Percentiles rank a stretch among this genome's conserved stretches.
phyloP scores from a whole-genome alignment of 2,113 vertebrate species.

The Pholis gunnellus region DNA sequence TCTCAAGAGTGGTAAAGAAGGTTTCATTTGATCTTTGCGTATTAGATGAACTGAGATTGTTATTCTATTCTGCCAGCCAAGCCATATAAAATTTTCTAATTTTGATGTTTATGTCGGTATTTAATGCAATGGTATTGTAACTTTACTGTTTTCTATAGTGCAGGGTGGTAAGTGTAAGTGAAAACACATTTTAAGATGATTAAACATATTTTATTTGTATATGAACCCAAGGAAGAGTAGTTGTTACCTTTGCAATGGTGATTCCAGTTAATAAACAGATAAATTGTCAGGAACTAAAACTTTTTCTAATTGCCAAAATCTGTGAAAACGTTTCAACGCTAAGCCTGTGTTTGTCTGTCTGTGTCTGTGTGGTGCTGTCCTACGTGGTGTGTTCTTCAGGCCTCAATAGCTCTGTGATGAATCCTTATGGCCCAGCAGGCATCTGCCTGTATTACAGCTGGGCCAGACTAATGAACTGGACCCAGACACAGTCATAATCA shows the following conservation, averaged over 20 bases:
- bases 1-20: background rate
- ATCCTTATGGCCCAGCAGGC: constrained; percentile 77
- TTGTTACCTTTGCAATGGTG: background rate
- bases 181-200: background rate
- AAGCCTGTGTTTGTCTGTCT: constrained; percentile 42
- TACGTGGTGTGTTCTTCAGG: constrained; percentile 78
- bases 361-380: constrained; percentile 28
- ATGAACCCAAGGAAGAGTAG: background rate
- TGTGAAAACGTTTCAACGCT: background rate
- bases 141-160: background rate
- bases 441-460: constrained; percentile 80
- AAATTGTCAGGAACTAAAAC: background rate
- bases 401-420: constrained; percentile 78
- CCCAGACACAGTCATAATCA: constrained; percentile 78
- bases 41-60: background rate
- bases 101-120: background rate
- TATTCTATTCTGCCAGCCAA: background rate
- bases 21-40: background rate
- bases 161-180: background rate
- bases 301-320: constrained; percentile 20
- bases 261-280: background rate
- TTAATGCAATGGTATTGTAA: background rate
- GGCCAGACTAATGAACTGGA: constrained; percentile 80
- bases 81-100: background rate
- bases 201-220: background rate